These are phyloP conservation scores for Myiozetetes cayanensis DNA, from an alignment of 2,113 vertebrate genomes.

Conservation along the genomic window DNA sequence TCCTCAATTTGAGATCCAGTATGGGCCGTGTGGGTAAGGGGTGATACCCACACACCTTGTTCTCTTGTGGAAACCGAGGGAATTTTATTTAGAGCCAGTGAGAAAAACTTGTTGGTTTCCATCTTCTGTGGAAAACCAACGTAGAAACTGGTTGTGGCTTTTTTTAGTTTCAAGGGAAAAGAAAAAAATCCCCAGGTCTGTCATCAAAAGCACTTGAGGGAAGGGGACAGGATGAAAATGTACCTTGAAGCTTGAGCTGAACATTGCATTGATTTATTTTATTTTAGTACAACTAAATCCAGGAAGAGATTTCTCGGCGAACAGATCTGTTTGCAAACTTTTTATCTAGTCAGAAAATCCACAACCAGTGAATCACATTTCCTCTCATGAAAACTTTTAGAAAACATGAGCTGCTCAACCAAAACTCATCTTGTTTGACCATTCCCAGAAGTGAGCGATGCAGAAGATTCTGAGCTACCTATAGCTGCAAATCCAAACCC, in stretches of 20 bases:
- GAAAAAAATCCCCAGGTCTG: neutral
- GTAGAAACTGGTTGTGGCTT: neutral
- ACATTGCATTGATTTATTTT: neutral
- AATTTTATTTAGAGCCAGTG: neutral
- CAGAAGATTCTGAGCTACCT: constrained; percentile 31
- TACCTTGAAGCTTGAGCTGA: neutral
- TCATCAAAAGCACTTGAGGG: neutral
- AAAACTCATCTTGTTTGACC: constrained; percentile 24
- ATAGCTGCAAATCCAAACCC: neutral
- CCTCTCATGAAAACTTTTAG: neutral
- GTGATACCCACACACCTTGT: neutral
- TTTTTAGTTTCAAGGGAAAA: neutral
- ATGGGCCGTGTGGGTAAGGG: neutral
- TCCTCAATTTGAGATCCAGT: neutral
- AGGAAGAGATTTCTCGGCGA: neutral
- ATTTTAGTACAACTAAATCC: neutral
- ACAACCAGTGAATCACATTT: neutral
- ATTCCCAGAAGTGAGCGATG: neutral
- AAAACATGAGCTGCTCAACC: neutral
- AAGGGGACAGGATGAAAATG: neutral
- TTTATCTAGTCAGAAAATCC: constrained; percentile 7
- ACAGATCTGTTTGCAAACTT: constrained; percentile 17
- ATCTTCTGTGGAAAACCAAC: neutral
- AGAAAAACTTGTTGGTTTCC: neutral
- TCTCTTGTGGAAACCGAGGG: neutral